Evolutionary conservation across 1,140 invertebrate species (phyloP), one percentile per base, ranked within the genome.

Genomic region (Brachionus rubens): DNA sequence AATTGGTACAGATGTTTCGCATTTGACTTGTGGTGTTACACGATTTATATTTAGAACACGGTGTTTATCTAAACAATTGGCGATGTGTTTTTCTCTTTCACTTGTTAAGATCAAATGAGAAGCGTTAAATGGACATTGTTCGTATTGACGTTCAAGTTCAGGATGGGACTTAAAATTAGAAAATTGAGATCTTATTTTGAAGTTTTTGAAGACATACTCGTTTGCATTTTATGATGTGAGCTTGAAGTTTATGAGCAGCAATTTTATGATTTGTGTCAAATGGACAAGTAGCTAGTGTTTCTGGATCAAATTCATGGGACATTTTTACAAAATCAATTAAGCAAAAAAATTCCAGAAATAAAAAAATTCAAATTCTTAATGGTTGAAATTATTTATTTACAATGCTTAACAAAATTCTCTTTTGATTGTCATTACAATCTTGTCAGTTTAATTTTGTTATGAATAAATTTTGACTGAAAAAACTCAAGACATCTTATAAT

Each of bases 201-300:
- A 26, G 0, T 24, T 14, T 26, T 54, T 26, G 21, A 19, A 26
- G 3, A 1, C 21, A 12, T 40, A 59, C 54, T 59, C 54, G 41
- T 65, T 14, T 65, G 40, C 59, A 65, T 65, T 65, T 65, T 21
- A 65, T 43, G 4, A 65, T 43, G 16, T 65, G 59, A 43, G 36
- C 4, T 43, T 41, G 33, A 41, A 65, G 36, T 65, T 65, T 65
- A 26, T 43, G 40, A 24, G 19, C 33, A 16, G 41, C 59, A 24
- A 65, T 19, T 43, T 65, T 65, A 65, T 65, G 59, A 26, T 26
- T 41, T 24, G 59, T 36, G 19, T 65, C 59, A 43, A 43, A 65
- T 16, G 59, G 59, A 65, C 59, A 65, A 4, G 33, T 41, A 5
- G 59, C 59, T 26, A 65, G 7, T 26, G 33, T 24, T 7, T 65